These are phyloP conservation scores for Paracanthobrama guichenoti DNA, from an alignment of 2,113 vertebrate genomes.

Conservation along the genomic window DNA sequence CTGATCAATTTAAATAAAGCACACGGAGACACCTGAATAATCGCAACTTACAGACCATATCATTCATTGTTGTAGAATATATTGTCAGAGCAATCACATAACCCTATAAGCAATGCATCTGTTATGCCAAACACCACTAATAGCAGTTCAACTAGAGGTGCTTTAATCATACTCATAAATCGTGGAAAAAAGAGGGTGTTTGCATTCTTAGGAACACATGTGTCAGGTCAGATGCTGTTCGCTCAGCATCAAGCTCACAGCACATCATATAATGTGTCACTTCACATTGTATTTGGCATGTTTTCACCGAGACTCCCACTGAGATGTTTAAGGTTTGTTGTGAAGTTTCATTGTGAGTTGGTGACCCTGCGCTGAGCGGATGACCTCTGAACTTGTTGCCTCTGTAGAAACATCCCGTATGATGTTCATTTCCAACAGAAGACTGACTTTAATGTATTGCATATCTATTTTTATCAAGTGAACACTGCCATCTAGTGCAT, in stretches of 20 bases:
- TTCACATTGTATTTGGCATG: conserved; percentile 18
- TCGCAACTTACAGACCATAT: not conserved
- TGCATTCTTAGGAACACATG: conserved; percentile 24
- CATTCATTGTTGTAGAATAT: not conserved
- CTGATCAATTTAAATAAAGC: not conserved
- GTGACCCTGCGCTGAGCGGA: conserved; percentile 5
- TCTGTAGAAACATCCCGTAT: conserved; percentile 7
- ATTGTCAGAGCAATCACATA: not conserved
- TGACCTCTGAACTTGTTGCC: conserved; percentile 28
- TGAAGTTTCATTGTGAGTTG: not conserved
- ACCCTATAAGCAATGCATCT: not conserved
- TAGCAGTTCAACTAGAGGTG: not conserved
- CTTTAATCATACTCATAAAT: conserved; percentile 2
- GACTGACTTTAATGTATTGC: not conserved
- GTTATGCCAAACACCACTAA: not conserved
- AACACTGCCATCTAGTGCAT: conserved; percentile 22
- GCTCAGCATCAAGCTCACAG: conserved; percentile 14
- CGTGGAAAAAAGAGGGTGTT: not conserved
- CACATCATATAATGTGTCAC: conserved; percentile 34
- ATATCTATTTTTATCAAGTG: not conserved
- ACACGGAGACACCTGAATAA: conserved; percentile 35
- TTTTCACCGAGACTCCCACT: not conserved
- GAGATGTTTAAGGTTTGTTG: conserved; percentile 22
- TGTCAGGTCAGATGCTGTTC: conserved; percentile 17
- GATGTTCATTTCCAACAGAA: not conserved